Evolutionary conservation across 2,888 invertebrate species (phyloP).

Genomic region (Oxystoma pomonae): DNA sequence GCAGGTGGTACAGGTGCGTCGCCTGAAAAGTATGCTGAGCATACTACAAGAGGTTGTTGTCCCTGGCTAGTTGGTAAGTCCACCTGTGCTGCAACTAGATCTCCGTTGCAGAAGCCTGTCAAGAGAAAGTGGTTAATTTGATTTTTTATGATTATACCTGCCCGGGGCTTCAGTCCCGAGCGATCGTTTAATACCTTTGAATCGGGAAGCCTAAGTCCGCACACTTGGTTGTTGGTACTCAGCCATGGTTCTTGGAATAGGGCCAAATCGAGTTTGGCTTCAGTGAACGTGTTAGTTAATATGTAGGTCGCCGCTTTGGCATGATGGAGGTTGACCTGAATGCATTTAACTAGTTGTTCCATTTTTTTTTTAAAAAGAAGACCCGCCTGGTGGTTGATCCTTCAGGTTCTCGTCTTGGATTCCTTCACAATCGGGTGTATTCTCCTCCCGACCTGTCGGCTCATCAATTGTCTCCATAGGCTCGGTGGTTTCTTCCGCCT

Average conservation of each 20-base stretch:
- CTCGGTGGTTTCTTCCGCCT: background rate
- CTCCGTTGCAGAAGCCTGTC: background rate
- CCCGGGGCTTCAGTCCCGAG: background rate
- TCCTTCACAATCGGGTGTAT: background rate
- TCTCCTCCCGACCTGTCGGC: background rate
- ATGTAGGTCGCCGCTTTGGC: background rate
- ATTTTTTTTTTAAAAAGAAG: background rate
- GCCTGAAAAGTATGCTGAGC: constrained; percentile 9
- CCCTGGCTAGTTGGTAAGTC: background rate
- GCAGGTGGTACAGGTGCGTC: background rate
- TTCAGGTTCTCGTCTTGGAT: background rate
- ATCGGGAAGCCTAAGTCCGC: background rate
- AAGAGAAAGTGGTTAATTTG: background rate
- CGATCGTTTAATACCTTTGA: no score
- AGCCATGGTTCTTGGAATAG: background rate
- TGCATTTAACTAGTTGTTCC: background rate
- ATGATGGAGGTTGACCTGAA: background rate
- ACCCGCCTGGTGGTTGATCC: background rate
- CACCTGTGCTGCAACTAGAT: background rate
- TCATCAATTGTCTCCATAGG: background rate
- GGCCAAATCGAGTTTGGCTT: background rate
- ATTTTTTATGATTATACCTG: background rate
- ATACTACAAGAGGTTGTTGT: background rate
- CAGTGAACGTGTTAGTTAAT: background rate
- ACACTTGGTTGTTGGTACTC: no score